Conservation (phyloP, 2,888 invertebrate species). For the Gonocerus acuteangulatus region DNA sequence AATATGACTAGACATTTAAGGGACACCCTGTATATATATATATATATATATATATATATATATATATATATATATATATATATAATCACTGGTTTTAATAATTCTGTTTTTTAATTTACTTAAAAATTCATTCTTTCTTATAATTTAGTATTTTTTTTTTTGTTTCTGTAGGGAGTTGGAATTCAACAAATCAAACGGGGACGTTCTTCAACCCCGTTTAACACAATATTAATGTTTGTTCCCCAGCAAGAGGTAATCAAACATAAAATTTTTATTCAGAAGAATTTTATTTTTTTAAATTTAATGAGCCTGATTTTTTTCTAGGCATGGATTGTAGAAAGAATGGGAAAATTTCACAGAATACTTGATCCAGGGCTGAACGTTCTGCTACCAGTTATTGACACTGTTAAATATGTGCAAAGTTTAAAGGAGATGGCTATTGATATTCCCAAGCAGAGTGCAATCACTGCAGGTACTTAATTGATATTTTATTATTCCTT, state of each 20-base stretch:
- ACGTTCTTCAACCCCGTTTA: conserved; percentile 65
- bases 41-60: too few relatives aligned
- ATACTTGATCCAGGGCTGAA: conserved; percentile 93
- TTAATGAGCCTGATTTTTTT: conserved; percentile 34
- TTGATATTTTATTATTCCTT: not conserved
- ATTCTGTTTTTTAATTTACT: too few relatives aligned
- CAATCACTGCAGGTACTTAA: conserved; percentile 60
- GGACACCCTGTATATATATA: too few relatives aligned
- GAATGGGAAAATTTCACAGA: conserved; percentile 94
- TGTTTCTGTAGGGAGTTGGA: too few relatives aligned
- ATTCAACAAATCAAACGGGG: too few relatives aligned
- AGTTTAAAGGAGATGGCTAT: conserved; percentile 98
- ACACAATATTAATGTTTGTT: conserved; percentile 92
- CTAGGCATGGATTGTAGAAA: conserved; percentile 92
- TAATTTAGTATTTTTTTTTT: too few relatives aligned
- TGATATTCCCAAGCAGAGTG: conserved; percentile 97
- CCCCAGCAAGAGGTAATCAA: conserved; percentile 88
- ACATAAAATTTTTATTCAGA: not conserved
- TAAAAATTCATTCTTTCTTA: too few relatives aligned
- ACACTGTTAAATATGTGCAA: conserved; percentile 93
- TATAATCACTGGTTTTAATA: too few relatives aligned
- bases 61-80: too few relatives aligned
- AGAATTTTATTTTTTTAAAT: conserved; percentile 6
- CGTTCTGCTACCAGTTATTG: conserved; percentile 80
- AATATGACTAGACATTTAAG: too few relatives aligned